These are phyloP conservation scores for Osmoderma eremita DNA, from an alignment of 2,888 invertebrate species.

Conservation along the genomic window DNA sequence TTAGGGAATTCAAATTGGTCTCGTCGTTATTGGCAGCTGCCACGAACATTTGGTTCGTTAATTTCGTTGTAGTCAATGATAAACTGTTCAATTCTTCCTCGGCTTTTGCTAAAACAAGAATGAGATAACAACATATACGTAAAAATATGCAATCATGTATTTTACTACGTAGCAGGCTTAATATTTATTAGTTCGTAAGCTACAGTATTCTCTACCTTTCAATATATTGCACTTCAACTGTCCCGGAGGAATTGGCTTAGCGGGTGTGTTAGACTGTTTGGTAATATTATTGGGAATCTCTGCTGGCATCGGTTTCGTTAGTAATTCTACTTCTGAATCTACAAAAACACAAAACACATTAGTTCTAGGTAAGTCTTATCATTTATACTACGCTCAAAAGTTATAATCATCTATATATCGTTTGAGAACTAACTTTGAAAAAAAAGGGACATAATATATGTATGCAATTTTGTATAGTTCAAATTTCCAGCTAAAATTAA, in stretches of 20 bases:
- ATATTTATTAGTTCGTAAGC: background rate
- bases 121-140: no score
- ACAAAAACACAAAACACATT: slow-evolving; percentile 40
- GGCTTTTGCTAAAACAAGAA: slow-evolving; percentile 71
- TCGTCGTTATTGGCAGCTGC: slow-evolving; percentile 62
- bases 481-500: no score
- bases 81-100: slow-evolving; percentile 68
- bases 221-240: slow-evolving; percentile 95
- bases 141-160: background rate
- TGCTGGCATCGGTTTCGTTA: slow-evolving; percentile 57
- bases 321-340: slow-evolving; percentile 53
- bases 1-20: slow-evolving; percentile 62
- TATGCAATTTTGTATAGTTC: no score
- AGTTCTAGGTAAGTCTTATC: no score
- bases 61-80: slow-evolving; percentile 61
- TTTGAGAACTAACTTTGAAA: no score
- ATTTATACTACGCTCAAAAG: background rate
- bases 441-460: no score
- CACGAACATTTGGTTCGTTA: slow-evolving; percentile 71
- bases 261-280: slow-evolving; percentile 54
- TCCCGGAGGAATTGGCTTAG: slow-evolving; percentile 83
- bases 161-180: background rate
- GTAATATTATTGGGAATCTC: slow-evolving; percentile 62
- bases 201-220: slow-evolving; percentile 71
- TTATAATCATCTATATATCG: no score